Evolutionary conservation across 2,888 invertebrate genomes (phyloP), one percentile per base, ranked within the genome.

Genomic region (Mesorhabditis belari): DNA sequence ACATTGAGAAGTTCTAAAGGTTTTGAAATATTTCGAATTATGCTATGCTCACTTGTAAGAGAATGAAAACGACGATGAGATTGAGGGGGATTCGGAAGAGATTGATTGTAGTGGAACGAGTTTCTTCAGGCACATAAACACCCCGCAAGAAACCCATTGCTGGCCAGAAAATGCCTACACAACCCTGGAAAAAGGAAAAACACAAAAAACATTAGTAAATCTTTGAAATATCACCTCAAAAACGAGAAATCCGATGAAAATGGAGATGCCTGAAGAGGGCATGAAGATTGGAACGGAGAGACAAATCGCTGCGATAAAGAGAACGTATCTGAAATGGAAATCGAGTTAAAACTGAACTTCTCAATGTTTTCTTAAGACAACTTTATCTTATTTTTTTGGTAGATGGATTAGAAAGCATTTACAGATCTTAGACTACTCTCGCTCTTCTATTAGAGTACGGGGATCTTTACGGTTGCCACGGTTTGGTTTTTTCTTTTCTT

Each of bases 141-240:
- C 71, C 66, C 44, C 84, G 76, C 80, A 84, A 81, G 56, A 81
- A 82, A 44, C 83, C 82, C 76, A 85, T 81, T 9, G 84, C 81
- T 4, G 85, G 85, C 85, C 85, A 85, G 72, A 85, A 85, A 60
- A 85, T 81, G 28, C 85, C 85, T 28, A 85, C 84, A 62, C 77
- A 78, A 21, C 80, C 74, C 75, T 84, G 60, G 2, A 56, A 58
- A 44, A 19, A 50, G 35, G 25, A 24, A 24, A 4, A 26, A n/a
- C 19, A 44, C 6, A 12, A 26, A 23, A 55, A 26, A 26, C n/a
- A 12, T 51, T 3, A 19, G 12, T 44, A 44, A 44, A 44, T 24
- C 5, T 49, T 23, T 12, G 9, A 21, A 35, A 44, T 26, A 19
- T 64, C 12, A 79, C 75, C 72, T 85, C 85, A 77, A 85, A 85